Base-by-base conservation (phyloP, 2,797 vertebrate species). In the Eptatretus atami region DNA sequence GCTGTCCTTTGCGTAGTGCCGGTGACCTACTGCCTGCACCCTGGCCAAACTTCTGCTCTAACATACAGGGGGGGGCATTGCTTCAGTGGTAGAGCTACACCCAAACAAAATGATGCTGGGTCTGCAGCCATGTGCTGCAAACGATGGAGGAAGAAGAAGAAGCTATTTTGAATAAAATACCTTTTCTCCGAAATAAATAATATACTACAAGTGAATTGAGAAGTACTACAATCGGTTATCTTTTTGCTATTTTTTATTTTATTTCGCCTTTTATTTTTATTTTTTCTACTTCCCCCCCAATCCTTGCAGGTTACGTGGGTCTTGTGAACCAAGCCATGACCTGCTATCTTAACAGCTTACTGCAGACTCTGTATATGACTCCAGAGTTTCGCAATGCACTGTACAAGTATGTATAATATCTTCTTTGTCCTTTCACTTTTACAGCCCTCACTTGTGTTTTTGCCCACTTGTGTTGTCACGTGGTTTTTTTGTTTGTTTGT, bases 241-340 rank as follows among this genome's bases (percentile, higher is more conserved):
- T 13, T 13, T 15, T 54, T 54, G 12, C n/a, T 4, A 10, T 66
- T 65, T 8, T 44, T 44, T 44, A 2, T 44, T 44, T 44, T 44
- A 44, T 44, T 44, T 5, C 31, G 6, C 31, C 19, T 19, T 19
- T 19, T 19, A 19, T 19, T 19, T 19, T 19, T 19, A 44, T 44
- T 44, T 44, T 44, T 44, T 44, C 31, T 44, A 44, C 31, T 44
- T 44, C 6, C 6, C 19, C 19, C 4, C 52, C 15, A 61, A 8
- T 53, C 1, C 2, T 65, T 70, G 6, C 67, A 98, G 92, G 92
- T 69, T 98, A 98, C 61, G 90, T 98, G 68, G 92, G 92, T 65
- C 76, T 98, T 74, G 90, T 98, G 71, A 98, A 98, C 73, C 92
- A 98, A 73, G 92, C 92, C 64, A 98, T 98, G 90, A 98, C 92